Evolutionary conservation across 1,140 invertebrate species (phyloP), one percentile per base, ranked within the genome.

Genomic region (Chelonus insularis): DNA sequence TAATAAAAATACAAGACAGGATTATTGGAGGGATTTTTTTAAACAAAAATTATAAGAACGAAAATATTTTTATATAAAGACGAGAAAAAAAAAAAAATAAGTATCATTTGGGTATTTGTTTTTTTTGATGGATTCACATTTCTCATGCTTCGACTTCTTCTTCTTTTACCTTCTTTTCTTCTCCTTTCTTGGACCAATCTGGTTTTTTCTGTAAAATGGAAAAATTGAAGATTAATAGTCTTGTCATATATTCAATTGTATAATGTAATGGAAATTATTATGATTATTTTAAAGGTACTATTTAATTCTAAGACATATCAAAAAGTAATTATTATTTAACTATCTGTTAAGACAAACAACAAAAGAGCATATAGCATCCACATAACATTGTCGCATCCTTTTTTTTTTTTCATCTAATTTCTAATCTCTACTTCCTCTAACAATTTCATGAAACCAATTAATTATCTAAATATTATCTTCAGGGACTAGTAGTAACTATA

Each of bases 171-270:
- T 92, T 91, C 91, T 92, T 90, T 90, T 89, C 88, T 76, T 91
- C 91, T 76, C 89, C 90, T 78, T 91, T 91, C 86, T 93, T 93
- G 76, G 91, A 92, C 91, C 91, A 93, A 84, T 93, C 91, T 71
- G 91, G 91, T 84, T 93, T 93, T 86, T 93, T 93, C 90, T 92
- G 88, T 71, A 86, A 86, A 77, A 69, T 72, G 62, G 50, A 74
- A 21, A 23, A 1, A 55, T 59, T 55, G 62, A 9, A 34, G 12
- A 12, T 4, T 34, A 16, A 18, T 55, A 14, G 20, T 2, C 20
- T 11, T 48, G 25, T 3, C 25, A 4, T 29, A 29, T 29, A 29
- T 29, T n/a, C n/a, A n/a, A n/a, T n/a, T n/a, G n/a, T 45, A 21
- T 18, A 45, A 21, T 50, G 12, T 12, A 29, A 23, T 4, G 18